Evolutionary conservation across 2,113 vertebrate species (phyloP), one percentile per base, ranked within the genome.

Genomic region (Petromus typicus): DNA sequence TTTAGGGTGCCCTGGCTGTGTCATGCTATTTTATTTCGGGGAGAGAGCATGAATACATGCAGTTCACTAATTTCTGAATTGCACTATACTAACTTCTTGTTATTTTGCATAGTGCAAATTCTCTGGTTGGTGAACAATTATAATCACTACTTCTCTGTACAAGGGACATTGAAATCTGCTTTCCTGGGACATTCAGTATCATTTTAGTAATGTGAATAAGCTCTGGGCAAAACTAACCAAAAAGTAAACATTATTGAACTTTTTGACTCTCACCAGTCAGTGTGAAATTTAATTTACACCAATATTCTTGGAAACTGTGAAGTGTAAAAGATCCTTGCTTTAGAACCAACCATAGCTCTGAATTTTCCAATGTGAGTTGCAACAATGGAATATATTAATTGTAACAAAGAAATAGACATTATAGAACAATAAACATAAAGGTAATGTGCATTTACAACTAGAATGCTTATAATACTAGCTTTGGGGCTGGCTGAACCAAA

Each of bases 221-320:
- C 43, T 89, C 80, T 75, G 13, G 30, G 37, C 6, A 88, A 85
- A 90, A 93, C 75, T 92, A 93, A 3, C 37, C n/a, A 86, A 92
- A 86, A 64, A 76, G 0, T 3, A 59, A 87, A 75, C 43, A 73
- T 20, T 79, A 69, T 40, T 92, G 40, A 91, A 27, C 32, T 51
- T 89, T 66, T 6, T 83, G 56, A 12, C 25, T 92, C 84, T 57
- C 86, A 40, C 6, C 61, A 71, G 6, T 40, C 14, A 59, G 18
- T 20, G 56, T 89, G 54, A 94, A 89, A 71, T 94, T 83, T 87
- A 89, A 95, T 64, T 93, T 94, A 66, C 45, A 45, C 20, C 34
- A 75, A 12, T 84, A 86, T 89, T 75, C 40, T 4, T 71, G 4
- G 61, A 97, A 86, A 76, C 17, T 81, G 25, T 17, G 45, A 76